These are phyloP conservation scores for Leucophenga maculata DNA, from an alignment of 2,888 invertebrate species.

Conservation along the genomic window DNA sequence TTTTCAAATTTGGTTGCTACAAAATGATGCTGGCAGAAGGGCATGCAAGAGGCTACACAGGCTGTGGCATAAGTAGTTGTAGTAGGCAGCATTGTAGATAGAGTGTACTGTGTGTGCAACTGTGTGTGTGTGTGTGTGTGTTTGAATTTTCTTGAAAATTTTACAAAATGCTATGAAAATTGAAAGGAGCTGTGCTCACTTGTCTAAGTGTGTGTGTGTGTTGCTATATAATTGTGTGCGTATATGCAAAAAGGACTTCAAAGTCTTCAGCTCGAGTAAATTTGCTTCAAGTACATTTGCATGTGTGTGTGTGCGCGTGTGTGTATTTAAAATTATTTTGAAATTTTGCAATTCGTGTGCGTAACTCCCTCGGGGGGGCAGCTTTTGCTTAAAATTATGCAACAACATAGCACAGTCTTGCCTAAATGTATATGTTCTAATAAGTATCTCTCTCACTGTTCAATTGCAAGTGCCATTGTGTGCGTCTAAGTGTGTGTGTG, in stretches of 20 bases:
- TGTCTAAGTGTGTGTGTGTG: not conserved
- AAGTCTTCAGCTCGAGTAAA: not conserved
- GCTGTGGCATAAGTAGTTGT: too few species aligned
- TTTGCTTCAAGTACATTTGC: too few species aligned
- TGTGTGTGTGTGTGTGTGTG: constrained; percentile 11
- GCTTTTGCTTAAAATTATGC: constrained; percentile 8
- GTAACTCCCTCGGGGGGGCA: not conserved
- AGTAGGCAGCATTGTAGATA: too few species aligned
- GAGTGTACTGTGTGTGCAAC: constrained; percentile 15
- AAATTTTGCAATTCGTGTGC: constrained; percentile 17
- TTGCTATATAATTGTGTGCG: constrained; percentile 22
- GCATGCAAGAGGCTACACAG: too few species aligned
- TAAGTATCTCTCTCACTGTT: not conserved
- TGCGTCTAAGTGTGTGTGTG: too few species aligned
- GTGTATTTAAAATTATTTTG: constrained; percentile 14
- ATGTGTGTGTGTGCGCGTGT: not conserved
- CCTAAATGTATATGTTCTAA: not conserved
- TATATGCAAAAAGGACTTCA: constrained; percentile 20
- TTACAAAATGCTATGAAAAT: constrained; percentile 34
- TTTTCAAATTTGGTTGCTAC: not conserved
- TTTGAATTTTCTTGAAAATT: constrained; percentile 44
- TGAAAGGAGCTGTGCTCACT: constrained; percentile 11
- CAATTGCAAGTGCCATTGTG: too few species aligned
- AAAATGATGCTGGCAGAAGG: too few species aligned
- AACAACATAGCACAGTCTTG: not conserved